A percentile compares a stretch with the other conserved stretches of the same genome.
These are phyloP conservation scores for Allygus modestus DNA, from an alignment of 2,888 invertebrate species.

Conservation along the genomic window DNA sequence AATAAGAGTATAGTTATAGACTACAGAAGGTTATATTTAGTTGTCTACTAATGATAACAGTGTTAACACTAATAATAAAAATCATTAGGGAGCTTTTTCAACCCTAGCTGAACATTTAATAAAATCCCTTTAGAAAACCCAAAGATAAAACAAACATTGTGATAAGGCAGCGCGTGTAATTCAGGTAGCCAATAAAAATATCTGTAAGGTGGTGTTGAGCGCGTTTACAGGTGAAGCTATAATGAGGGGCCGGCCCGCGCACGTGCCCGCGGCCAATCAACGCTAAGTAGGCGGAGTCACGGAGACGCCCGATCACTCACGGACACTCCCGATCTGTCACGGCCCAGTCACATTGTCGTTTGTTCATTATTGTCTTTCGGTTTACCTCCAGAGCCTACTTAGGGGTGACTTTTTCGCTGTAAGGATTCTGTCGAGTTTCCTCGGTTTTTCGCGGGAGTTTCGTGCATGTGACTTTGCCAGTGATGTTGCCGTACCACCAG, in stretches of 20 bases:
- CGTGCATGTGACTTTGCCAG: slow-evolving; percentile 37
- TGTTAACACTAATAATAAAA: background rate
- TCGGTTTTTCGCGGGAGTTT: background rate
- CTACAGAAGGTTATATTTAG: too few relatives aligned
- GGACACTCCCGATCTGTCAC: slow-evolving; percentile 63
- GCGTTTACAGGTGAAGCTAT: slow-evolving; percentile 36
- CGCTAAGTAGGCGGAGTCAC: slow-evolving; percentile 60
- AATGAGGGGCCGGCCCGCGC: slow-evolving; percentile 39
- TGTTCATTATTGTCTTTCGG: slow-evolving; percentile 61
- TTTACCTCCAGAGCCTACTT: slow-evolving; percentile 19
- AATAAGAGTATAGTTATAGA: too few relatives aligned
- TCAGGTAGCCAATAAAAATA: slow-evolving; percentile 53
- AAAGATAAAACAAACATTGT: slow-evolving; percentile 22
- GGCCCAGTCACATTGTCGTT: slow-evolving; percentile 63
- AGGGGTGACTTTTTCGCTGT: slow-evolving; percentile 56
- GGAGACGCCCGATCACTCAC: slow-evolving; percentile 61
- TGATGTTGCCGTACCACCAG: slow-evolving; percentile 73
- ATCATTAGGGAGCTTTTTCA: background rate
- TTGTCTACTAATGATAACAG: too few relatives aligned
- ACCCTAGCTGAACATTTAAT: background rate
- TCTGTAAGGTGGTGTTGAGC: background rate
- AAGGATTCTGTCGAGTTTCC: slow-evolving; percentile 48
- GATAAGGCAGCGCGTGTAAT: slow-evolving; percentile 19
- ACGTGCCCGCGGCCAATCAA: slow-evolving; percentile 62
- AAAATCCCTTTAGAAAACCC: background rate